Evolutionary conservation across 2,797 vertebrate species (phyloP), one percentile per base, ranked within the genome.

Genomic region (Scarus forsteni): DNA sequence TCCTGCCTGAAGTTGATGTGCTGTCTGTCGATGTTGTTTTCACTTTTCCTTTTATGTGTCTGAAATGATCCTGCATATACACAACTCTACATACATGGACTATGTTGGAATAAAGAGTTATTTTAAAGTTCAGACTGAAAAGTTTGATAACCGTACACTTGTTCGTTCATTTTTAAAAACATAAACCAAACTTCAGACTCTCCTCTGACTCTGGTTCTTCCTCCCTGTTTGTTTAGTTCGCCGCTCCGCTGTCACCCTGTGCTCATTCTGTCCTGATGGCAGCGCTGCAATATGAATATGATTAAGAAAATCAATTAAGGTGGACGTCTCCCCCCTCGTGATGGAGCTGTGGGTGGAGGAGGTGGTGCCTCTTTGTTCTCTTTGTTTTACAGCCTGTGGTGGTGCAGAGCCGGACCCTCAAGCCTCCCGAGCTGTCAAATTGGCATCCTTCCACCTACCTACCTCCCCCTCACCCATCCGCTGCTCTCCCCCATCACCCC

Each of bases 321-420:
- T 76, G 76, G 68, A 68, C n/a, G 3, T 44, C 42, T 39, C 16
- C 36, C 61, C 38, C 42, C 35, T 8, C 18, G 35, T 61, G 53
- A 14, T 40, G 19, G 36, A 18, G 67, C 6, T 19, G 40, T 35
- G 51, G 27, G 50, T 18, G 34, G 51, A n/a, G 27, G 27, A 27
- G 51, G 51, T 10, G 70, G 46, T 11, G 71, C n/a, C 48, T 73
- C 83, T 88, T 90, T 89, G 89, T 89, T 89, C 84, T 81, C 84
- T 88, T 87, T 87, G 84, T 90, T 77, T 84, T 70, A 56, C n/a
- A 46, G 45, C 49, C 66, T 1, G 58, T 9, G 49, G 49, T 60
- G 81, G 36, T 72, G 75, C 63, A 77, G 71, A 66, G 66, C 72
- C 5, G 78, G 65, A 80, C 77, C 72, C 65, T 61, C 55, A 57